phyloP scores from a whole-genome alignment of 2,888 invertebrate species.

The Drosophila merina region DNA sequence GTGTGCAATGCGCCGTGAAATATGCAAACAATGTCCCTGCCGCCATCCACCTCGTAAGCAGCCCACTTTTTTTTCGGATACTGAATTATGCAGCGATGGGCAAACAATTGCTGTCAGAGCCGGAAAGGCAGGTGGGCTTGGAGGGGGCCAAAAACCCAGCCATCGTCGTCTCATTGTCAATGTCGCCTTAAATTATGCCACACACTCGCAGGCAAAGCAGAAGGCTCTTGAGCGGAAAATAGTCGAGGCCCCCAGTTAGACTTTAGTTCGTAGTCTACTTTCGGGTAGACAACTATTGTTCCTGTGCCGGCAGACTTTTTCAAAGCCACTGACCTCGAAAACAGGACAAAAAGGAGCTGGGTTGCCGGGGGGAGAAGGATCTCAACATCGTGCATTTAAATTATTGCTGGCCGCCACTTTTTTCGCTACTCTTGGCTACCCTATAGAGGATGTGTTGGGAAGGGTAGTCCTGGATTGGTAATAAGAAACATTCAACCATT shows the following conservation, averaged over 20 bases:
- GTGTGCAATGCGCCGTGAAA: constrained; percentile 71
- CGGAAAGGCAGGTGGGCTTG: constrained; percentile 10
- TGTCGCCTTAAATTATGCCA: constrained; percentile 77
- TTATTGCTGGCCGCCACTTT: constrained; percentile 54
- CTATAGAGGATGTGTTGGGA: neutral
- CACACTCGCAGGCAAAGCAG: constrained; percentile 33
- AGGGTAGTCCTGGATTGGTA: neutral
- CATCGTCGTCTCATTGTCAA: constrained; percentile 72
- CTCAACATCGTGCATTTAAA: constrained; percentile 70
- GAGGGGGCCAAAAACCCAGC: constrained; percentile 1
- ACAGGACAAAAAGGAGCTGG: constrained; percentile 10
- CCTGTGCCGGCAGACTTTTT: constrained; percentile 61
- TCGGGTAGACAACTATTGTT: constrained; percentile 59
- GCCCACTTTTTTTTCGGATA: constrained; percentile 22
- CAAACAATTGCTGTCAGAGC: constrained; percentile 73
- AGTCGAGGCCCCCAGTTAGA: constrained; percentile 19
- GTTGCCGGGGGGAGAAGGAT: constrained; percentile 47
- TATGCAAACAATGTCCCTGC: constrained; percentile 68
- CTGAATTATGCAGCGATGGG: constrained; percentile 75
- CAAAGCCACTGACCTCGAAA: constrained; percentile 80
- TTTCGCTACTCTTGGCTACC: constrained; percentile 2
- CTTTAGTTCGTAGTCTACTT: constrained; percentile 58
- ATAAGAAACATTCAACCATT: neutral
- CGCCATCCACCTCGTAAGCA: constrained; percentile 54
- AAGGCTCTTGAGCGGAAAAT: neutral